Evolutionary conservation across 2,888 invertebrate genomes (phyloP), one percentile per base, ranked within the genome.

Genomic region (Subacronicta megacephala): DNA sequence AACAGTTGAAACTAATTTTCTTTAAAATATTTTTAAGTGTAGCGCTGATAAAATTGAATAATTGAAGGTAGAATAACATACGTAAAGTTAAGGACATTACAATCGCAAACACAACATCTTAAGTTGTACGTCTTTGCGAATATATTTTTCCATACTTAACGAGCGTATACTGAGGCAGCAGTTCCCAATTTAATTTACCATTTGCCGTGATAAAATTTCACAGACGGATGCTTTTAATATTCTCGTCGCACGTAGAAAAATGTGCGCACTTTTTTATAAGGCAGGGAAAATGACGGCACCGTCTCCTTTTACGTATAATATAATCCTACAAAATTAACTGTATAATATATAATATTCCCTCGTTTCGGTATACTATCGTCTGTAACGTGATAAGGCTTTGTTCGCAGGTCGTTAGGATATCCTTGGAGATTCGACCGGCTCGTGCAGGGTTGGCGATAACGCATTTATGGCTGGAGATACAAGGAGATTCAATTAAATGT

Each of bases 401-500:
- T 73, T 73, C 46, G 52, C 55, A 59, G 53, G 55, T 64, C 71
- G 59, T 70, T 70, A 59, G 41, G 29, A 35, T 45, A 59, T 59
- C 71, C 59, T 70, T 63, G 45, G 70, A 73, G 73, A 69, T 37
- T 23, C n/a, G 45, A 41, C 18, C 38, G 58, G 44, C 17, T 55
- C 47, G 45, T 55, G 49, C 51, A 52, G 40, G 31, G 38, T 45
- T 54, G 59, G 65, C 31, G 33, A 69, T 69, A 69, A 59, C 31
- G 55, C 35, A 26, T 69, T 63, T 72, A 69, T 44, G 59, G 49
- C 13, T 43, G 15, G 7, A 31, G 42, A 58, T 63, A 69, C 26
- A 29, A 59, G 49, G 26, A 36, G 62, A 73, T 69, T 73, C 70
- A 70, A 70, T 70, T 70, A 58, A 64, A 58, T 53, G 49, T 42